Evolutionary conservation across 2,888 invertebrate species (phyloP).

Genomic region (Lepidonotus clava): DNA sequence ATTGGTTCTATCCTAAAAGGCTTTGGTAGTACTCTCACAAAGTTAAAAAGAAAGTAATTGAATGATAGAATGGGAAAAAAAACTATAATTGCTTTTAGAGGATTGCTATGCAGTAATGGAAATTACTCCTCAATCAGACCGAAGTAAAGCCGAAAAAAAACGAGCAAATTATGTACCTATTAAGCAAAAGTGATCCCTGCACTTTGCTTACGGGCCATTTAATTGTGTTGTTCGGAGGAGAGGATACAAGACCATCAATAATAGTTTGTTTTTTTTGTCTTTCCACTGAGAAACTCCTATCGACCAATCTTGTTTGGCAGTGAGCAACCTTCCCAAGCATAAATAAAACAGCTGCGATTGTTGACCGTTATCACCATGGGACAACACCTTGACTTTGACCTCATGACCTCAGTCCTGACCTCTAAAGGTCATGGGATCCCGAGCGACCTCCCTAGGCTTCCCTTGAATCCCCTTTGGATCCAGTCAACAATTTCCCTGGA

Average conservation of each 20-base stretch:
- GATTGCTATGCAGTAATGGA: background rate
- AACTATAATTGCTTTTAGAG: conserved; percentile 30
- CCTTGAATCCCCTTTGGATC: background rate
- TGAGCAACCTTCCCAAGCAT: background rate
- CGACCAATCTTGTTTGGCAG: too few relatives aligned
- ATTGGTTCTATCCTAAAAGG: too few relatives aligned
- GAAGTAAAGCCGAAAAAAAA: too few relatives aligned
- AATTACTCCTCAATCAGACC: conserved; percentile 14
- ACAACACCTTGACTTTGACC: background rate
- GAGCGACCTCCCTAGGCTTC: background rate
- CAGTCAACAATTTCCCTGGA: background rate
- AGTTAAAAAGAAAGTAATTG: conserved; percentile 15
- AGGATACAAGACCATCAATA: too few relatives aligned
- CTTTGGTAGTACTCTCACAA: background rate
- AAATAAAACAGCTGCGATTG: conserved; percentile 34
- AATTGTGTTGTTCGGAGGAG: too few relatives aligned
- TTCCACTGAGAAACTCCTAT: too few relatives aligned
- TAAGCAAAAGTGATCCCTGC: too few relatives aligned
- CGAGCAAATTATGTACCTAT: too few relatives aligned
- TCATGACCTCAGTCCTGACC: background rate
- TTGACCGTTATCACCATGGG: conserved; percentile 21
- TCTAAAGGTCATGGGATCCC: background rate
- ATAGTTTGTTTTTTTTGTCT: too few relatives aligned
- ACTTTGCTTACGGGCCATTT: too few relatives aligned
- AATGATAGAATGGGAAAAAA: conserved; percentile 19